Conservation (phyloP, 2,113 vertebrate species). For the Melanerpes aurifrons region DNA sequence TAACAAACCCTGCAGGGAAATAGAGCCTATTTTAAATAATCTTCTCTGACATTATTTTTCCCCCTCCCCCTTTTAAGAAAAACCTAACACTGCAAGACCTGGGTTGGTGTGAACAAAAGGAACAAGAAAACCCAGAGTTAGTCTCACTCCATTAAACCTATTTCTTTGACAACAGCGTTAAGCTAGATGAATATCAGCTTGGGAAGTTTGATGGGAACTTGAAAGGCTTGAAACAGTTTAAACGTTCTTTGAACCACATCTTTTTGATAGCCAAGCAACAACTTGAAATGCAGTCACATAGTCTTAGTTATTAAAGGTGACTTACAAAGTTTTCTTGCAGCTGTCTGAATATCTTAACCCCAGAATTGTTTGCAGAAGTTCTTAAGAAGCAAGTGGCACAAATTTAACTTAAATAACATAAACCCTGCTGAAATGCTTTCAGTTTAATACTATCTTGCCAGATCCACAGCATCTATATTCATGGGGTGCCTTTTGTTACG, state of each 20-base stretch:
- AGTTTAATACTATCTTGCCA: constrained; percentile 13
- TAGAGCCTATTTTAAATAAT: constrained; percentile 24
- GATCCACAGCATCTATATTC: background rate
- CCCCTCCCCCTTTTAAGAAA: background rate
- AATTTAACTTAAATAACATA: constrained; percentile 1
- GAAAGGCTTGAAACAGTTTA: constrained; percentile 41
- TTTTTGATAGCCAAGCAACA: constrained; percentile 42
- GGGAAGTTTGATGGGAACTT: background rate
- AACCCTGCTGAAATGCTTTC: background rate
- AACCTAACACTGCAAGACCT: background rate
- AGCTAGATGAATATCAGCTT: constrained; percentile 37
- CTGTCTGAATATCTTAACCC: background rate
- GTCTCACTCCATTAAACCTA: constrained; percentile 46
- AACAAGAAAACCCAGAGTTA: background rate
- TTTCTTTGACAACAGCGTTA: constrained; percentile 41
- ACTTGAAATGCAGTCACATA: constrained; percentile 34
- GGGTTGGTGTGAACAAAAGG: background rate
- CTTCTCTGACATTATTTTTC: background rate
- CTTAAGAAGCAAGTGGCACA: constrained; percentile 6
- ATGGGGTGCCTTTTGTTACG: background rate
- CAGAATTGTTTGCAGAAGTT: constrained; percentile 5
- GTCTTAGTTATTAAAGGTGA: constrained; percentile 30
- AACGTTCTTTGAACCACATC: background rate
- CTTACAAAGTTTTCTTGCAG: background rate
- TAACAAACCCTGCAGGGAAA: constrained; percentile 21